Evolutionary conservation across 1,140 invertebrate genomes (phyloP).

Genomic region (Drosophila guanche): DNA sequence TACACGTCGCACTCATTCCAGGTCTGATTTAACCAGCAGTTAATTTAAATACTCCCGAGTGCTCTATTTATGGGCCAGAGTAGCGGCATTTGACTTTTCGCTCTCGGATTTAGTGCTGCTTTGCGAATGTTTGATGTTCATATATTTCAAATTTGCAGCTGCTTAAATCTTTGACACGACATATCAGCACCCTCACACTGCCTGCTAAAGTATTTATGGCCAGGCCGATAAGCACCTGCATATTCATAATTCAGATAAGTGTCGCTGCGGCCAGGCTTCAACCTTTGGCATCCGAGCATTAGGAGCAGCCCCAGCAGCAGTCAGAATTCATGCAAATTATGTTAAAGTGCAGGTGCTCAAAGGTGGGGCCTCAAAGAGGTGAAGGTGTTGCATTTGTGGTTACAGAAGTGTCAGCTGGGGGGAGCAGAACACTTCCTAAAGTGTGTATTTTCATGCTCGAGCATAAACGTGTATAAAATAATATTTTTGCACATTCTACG

Average conservation of each 20-base stretch:
- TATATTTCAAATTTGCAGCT: conserved; percentile 57
- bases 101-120: conserved; percentile 26
- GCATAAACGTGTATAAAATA: conserved; percentile 74
- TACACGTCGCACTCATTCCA: conserved; percentile 8
- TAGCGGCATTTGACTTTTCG: conserved; percentile 33
- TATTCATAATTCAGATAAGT: conserved; percentile 80
- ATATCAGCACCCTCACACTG: not conserved
- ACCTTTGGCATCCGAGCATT: conserved; percentile 29
- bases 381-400: not conserved
- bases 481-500: conserved; percentile 75
- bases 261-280: conserved; percentile 43
- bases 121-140: conserved; percentile 56
- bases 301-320: conserved; percentile 24
- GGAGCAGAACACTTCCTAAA: conserved; percentile 4
- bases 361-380: conserved; percentile 3
- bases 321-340: conserved; percentile 75
- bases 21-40: conserved; percentile 11
- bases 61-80: conserved; percentile 15
- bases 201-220: conserved; percentile 3
- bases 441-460: conserved; percentile 43
- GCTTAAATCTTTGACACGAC: conserved; percentile 55
- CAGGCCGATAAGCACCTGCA: conserved; percentile 70
- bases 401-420: conserved; percentile 7
- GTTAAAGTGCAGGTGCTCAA: conserved; percentile 63
- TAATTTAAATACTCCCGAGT: conserved; percentile 36